Evolutionary conservation across 2,113 vertebrate species (phyloP).

Genomic region (Callopanchax toddi): DNA sequence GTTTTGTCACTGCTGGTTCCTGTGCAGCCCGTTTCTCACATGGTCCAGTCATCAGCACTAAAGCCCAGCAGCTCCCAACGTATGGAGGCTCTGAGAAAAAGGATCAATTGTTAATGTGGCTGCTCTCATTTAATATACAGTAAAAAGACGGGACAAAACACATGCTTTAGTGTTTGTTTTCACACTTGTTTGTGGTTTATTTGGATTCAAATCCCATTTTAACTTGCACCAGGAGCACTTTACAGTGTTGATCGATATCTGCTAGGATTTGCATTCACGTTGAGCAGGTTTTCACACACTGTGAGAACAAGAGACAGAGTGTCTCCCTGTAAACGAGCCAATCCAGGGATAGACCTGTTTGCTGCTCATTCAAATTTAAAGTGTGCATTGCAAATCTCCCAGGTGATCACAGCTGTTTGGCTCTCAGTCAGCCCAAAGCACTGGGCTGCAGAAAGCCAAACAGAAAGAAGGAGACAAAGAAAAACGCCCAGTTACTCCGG

Average conservation of each 20-base stretch:
- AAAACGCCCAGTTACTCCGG: too few relatives aligned
- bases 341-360: constrained; percentile 36
- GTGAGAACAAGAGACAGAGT: constrained; percentile 21
- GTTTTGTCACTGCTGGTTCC: constrained; percentile 33
- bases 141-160: constrained; percentile 8
- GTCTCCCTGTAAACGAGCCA: too few relatives aligned
- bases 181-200: background rate
- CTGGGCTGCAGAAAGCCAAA: constrained; percentile 42
- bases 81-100: constrained; percentile 35
- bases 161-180: background rate
- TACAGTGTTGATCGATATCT: constrained; percentile 27
- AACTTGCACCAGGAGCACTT: background rate
- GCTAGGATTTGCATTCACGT: constrained; percentile 58
- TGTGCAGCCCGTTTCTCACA: constrained; percentile 67
- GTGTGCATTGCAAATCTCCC: constrained; percentile 76
- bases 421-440: constrained; percentile 47
- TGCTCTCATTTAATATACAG: background rate
- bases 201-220: background rate
- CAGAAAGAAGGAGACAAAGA: too few relatives aligned
- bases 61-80: constrained; percentile 41
- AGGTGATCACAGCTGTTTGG: constrained; percentile 66
- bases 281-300: constrained; percentile 19
- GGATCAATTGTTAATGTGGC: constrained; percentile 53
- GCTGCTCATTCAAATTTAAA: constrained; percentile 72
- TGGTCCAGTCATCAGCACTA: constrained; percentile 27